These are phyloP conservation scores for Crotophaga sulcirostris DNA, from an alignment of 2,113 vertebrate species.

Conservation along the genomic window DNA sequence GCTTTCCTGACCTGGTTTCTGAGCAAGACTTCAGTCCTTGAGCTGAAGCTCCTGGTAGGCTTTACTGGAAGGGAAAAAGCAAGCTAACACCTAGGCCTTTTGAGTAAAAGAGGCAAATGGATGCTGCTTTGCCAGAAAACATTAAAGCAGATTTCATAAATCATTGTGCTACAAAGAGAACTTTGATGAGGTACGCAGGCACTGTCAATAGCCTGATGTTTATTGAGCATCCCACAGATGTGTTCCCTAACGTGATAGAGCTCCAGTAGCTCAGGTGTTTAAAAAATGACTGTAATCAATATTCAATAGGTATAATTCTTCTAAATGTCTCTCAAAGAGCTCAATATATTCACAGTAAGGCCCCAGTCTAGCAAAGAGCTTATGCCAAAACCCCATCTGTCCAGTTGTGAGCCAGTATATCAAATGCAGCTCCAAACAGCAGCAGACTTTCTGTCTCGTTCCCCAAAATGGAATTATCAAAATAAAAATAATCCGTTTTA, in stretches of 20 bases:
- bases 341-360: not conserved
- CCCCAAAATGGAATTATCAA: not conserved
- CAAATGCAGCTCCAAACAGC: not conserved
- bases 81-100: not conserved
- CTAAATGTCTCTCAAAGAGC: not conserved
- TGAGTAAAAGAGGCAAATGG: not conserved
- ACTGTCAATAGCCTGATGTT: not conserved
- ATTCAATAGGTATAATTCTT: not conserved
- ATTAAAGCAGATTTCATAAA: not conserved
- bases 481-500: not conserved
- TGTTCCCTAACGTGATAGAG: not conserved
- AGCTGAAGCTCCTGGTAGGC: not conserved
- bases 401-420: not conserved
- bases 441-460: not conserved
- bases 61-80: not conserved
- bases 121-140: not conserved
- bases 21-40: not conserved
- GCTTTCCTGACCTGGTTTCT: not conserved
- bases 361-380: not conserved
- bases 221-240: not conserved
- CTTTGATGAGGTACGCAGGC: not conserved
- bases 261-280: not conserved
- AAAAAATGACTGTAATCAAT: not conserved
- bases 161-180: not conserved
- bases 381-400: not conserved